A percentile compares a stretch with the other conserved stretches of the same genome.
phyloP scores from a whole-genome alignment of 35 echinoderm and acorn worm species.

The Holothuria glaberrima region DNA sequence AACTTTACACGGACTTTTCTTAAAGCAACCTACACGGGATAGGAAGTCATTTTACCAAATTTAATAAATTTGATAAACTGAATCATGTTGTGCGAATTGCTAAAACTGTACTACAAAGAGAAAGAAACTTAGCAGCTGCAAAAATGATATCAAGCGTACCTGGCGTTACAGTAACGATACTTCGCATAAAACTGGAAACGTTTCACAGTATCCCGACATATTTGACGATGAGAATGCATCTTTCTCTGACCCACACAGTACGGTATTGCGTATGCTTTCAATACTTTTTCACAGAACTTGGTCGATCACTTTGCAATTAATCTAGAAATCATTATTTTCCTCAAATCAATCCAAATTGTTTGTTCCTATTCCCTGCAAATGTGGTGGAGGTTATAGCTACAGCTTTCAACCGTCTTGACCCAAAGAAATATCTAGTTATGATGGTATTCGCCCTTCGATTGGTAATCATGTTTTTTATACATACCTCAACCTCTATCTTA shows the following conservation, averaged over 20 bases:
- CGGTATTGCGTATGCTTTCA: background rate
- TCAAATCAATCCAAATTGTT: constrained; percentile 1
- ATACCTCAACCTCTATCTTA: background rate
- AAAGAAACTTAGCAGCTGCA: constrained; percentile 5
- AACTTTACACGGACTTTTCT: constrained; percentile 9
- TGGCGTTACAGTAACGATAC: background rate
- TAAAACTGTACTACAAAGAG: constrained; percentile 8
- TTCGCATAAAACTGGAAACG: background rate
- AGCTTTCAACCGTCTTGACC: background rate
- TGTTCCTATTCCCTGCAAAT: background rate
- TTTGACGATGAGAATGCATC: no score
- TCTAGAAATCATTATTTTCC: background rate
- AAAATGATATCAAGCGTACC: background rate
- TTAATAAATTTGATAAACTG: background rate
- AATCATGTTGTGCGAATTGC: background rate
- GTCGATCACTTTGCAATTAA: background rate
- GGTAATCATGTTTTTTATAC: background rate
- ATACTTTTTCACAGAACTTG: background rate
- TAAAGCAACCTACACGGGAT: background rate
- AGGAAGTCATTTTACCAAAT: background rate
- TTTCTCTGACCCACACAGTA: no score
- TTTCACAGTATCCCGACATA: no score
- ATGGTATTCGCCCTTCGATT: constrained; percentile 16
- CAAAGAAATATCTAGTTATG: background rate
- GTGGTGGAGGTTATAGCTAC: background rate